phyloP scores from a whole-genome alignment of 2,888 invertebrate species.

The Anarsia innoxiella region DNA sequence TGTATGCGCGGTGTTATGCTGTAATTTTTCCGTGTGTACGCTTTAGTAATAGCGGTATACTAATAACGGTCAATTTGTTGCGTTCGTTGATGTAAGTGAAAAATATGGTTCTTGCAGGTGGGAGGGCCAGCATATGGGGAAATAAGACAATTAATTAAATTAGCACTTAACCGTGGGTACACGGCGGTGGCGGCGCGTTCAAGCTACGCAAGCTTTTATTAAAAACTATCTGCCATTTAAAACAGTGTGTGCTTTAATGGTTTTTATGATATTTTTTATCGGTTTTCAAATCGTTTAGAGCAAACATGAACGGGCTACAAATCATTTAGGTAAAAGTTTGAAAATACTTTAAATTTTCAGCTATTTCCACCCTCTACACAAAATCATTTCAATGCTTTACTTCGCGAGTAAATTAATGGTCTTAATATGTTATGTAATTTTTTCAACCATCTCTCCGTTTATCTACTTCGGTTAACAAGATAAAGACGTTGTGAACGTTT shows the following conservation, averaged over 20 bases:
- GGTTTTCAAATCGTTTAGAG: background rate
- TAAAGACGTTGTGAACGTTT: no score
- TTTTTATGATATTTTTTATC: constrained; percentile 7
- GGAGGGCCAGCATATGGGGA: constrained; percentile 38
- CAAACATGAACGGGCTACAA: background rate
- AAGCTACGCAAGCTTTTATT: constrained; percentile 39
- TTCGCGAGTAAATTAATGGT: no score
- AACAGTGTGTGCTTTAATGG: constrained; percentile 11
- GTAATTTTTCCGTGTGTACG: background rate
- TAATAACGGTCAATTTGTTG: constrained; percentile 4
- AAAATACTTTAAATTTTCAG: no score
- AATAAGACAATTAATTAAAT: constrained; percentile 70
- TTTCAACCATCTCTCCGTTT: no score
- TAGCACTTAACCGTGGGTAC: constrained; percentile 54
- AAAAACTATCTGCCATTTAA: constrained; percentile 59
- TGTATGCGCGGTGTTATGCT: no score
- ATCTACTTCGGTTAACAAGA: no score
- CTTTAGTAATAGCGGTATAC: background rate
- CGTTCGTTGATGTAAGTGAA: constrained; percentile 42
- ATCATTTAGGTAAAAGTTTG: no score
- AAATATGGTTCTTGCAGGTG: constrained; percentile 44
- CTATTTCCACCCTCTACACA: no score
- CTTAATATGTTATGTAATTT: no score
- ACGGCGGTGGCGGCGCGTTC: constrained; percentile 31
- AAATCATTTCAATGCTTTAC: no score